These are phyloP conservation scores for Amphiprion ocellaris DNA, from an alignment of 2,113 vertebrate genomes.

Conservation along the genomic window DNA sequence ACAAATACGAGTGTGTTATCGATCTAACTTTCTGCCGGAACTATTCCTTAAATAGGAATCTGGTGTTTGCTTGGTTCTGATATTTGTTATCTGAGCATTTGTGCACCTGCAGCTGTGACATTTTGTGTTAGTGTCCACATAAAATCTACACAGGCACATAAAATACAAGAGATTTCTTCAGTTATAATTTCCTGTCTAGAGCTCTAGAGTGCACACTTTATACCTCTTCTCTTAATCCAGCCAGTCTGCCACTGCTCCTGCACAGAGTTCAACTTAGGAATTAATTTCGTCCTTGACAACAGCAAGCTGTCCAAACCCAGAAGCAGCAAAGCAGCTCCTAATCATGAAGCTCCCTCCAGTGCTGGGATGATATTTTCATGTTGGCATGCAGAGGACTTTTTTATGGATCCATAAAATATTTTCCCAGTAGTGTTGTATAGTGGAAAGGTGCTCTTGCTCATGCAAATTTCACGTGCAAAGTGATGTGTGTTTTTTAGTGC, in stretches of 20 bases:
- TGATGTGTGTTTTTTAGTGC: too few species aligned
- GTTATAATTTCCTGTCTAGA: neutral
- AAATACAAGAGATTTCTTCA: neutral
- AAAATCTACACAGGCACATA: neutral
- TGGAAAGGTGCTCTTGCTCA: too few species aligned
- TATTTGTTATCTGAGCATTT: neutral
- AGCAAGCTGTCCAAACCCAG: constrained; percentile 4
- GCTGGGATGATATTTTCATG: neutral
- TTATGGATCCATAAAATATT: neutral
- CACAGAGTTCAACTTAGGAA: neutral
- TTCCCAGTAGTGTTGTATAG: neutral
- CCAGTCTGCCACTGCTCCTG: neutral
- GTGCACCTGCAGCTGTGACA: neutral
- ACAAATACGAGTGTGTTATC: neutral
- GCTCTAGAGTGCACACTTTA: neutral
- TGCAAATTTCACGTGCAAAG: too few species aligned
- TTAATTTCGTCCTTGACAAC: constrained; percentile 11
- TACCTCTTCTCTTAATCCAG: neutral
- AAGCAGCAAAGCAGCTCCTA: neutral
- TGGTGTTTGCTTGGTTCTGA: neutral
- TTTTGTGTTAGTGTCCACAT: neutral
- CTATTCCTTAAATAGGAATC: neutral
- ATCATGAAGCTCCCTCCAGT: neutral
- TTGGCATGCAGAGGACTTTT: neutral
- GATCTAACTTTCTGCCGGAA: neutral